A percentile compares a stretch with the other conserved stretches of the same genome.
These are phyloP conservation scores for Calameuta filiformis DNA, from an alignment of 2,888 invertebrate genomes.

Conservation along the genomic window DNA sequence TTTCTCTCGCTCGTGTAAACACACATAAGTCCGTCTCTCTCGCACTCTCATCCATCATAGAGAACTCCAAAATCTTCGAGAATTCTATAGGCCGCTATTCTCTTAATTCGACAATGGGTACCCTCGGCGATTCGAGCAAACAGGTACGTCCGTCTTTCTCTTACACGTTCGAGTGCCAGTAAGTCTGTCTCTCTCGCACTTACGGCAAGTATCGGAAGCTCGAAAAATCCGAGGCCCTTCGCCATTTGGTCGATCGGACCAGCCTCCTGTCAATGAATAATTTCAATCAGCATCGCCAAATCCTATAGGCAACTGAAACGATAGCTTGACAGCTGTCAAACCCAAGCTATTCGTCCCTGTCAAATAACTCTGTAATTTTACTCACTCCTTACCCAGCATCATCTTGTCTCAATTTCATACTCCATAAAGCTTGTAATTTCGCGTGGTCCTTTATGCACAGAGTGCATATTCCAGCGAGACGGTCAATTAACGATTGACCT, in stretches of 20 bases:
- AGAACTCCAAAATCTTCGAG: neutral
- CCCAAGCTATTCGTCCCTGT: neutral
- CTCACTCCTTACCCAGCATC: slow-evolving; percentile 1
- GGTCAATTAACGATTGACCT: slow-evolving; percentile 51
- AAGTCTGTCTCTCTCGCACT: neutral
- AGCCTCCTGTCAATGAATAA: neutral
- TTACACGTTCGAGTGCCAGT: neutral
- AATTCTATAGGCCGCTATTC: neutral
- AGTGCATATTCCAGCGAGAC: slow-evolving; percentile 22
- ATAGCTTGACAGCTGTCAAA: neutral
- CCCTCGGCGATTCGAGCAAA: neutral
- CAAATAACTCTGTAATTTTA: neutral
- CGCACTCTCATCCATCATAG: neutral
- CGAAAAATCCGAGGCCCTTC: neutral
- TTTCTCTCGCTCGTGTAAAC: neutral
- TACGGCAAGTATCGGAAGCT: neutral
- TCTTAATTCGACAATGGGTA: neutral
- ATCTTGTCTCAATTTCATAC: slow-evolving; percentile 59
- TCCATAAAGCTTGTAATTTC: slow-evolving; percentile 55
- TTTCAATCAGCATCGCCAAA: neutral
- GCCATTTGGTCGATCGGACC: neutral
- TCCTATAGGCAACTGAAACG: neutral
- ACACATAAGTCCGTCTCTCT: neutral
- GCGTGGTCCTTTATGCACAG: slow-evolving; percentile 8
- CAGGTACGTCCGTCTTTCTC: neutral